phyloP scores from a whole-genome alignment of 1,140 invertebrate species.

The Anadara kagoshimensis region DNA sequence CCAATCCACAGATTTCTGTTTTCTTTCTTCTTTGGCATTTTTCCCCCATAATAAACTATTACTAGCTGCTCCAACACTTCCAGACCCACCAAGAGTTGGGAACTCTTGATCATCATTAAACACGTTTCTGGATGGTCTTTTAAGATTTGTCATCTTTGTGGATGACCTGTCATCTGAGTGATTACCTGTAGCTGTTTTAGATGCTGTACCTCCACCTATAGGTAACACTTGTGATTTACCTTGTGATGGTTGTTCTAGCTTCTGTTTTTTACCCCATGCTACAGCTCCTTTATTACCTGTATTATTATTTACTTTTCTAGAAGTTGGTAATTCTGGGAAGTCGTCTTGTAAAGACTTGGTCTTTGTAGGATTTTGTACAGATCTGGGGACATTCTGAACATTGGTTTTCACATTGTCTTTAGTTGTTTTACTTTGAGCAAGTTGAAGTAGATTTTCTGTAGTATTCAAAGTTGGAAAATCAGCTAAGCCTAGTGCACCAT shows the following conservation, averaged over 20 bases:
- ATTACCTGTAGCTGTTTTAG: constrained; percentile 2
- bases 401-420: constrained; percentile 6
- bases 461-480: constrained; percentile 62
- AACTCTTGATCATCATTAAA: constrained; percentile 67
- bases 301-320: constrained; percentile 13
- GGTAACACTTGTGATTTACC: background rate
- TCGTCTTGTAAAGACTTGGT: constrained; percentile 34
- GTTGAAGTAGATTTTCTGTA: background rate
- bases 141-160: background rate
- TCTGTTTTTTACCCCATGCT: background rate
- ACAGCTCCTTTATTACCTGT: background rate
- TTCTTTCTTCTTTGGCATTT: constrained; percentile 16
- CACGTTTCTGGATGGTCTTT: constrained; percentile 14
- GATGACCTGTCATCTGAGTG: constrained; percentile 13
- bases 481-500: constrained; percentile 45
- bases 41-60: constrained; percentile 34
- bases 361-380: constrained; percentile 13
- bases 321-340: constrained; percentile 45
- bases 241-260: background rate
- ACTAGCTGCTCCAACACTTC: constrained; percentile 23
- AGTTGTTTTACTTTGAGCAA: background rate
- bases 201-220: background rate
- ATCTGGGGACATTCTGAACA: constrained; percentile 11
- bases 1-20: constrained; percentile 32
- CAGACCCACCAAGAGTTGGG: constrained; percentile 61